These are phyloP conservation scores for Pristiophorus japonicus DNA, from an alignment of 2,113 vertebrate genomes.

Conservation along the genomic window DNA sequence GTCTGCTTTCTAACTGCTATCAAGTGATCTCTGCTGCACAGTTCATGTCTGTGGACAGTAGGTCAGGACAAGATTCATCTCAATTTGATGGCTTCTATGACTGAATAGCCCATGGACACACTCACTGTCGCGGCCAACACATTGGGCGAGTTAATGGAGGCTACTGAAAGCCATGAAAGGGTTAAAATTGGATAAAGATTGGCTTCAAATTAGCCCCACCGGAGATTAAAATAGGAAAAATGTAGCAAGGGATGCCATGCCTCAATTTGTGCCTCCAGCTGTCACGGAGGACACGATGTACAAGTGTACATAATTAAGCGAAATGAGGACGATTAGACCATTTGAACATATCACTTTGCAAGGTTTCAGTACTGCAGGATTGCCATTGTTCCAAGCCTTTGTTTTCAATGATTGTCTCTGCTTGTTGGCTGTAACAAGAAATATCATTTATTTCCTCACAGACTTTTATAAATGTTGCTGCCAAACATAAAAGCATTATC, in stretches of 20 bases:
- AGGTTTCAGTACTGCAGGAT: not conserved
- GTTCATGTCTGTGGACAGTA: no score
- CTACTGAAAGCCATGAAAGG: not conserved
- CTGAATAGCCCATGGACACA: not conserved
- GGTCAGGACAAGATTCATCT: not conserved
- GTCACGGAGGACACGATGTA: not conserved
- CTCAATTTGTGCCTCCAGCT: not conserved
- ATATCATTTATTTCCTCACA: not conserved
- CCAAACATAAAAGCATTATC: conserved; percentile 30
- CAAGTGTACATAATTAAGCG: not conserved
- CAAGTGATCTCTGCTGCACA: not conserved
- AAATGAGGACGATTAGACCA: not conserved
- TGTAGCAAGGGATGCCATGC: not conserved
- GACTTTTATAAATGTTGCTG: conserved; percentile 29
- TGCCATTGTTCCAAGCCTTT: not conserved
- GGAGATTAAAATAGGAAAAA: not conserved
- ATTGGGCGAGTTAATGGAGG: not conserved
- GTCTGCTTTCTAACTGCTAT: not conserved
- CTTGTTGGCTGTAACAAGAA: not conserved
- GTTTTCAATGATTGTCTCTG: not conserved
- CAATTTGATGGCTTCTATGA: not conserved
- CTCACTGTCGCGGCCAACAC: not conserved
- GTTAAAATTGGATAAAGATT: not conserved
- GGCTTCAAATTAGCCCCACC: not conserved
- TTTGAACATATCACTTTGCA: not conserved